Conservation (phyloP, 2,113 vertebrate species). For the Rhinichthys klamathensis region DNA sequence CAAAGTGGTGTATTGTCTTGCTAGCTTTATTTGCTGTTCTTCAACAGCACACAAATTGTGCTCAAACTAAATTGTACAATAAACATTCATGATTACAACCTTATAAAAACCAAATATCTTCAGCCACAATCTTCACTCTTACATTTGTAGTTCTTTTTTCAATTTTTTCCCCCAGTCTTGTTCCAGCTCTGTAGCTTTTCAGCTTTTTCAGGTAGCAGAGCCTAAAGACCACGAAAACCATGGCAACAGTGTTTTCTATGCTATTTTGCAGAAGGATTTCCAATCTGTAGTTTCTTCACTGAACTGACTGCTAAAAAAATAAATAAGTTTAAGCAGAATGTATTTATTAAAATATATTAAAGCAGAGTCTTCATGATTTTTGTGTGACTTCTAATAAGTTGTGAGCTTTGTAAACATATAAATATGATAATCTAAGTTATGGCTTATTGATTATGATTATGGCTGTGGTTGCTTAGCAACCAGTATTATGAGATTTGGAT, state of each 20-base stretch:
- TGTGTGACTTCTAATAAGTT: not conserved
- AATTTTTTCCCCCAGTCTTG: not conserved
- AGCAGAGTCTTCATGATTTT: not conserved
- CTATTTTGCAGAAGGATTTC: slow-evolving; percentile 12
- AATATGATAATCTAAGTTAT: not conserved
- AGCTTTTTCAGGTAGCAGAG: slow-evolving; percentile 24
- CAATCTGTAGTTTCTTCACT: not conserved
- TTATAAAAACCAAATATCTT: not conserved
- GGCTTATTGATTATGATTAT: slow-evolving; percentile 4
- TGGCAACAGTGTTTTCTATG: slow-evolving; percentile 37
- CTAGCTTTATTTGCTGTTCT: not conserved
- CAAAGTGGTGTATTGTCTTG: too few species aligned
- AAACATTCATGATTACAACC: too few species aligned
- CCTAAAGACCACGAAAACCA: slow-evolving; percentile 36
- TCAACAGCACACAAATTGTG: not conserved
- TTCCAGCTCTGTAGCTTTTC: slow-evolving; percentile 18
- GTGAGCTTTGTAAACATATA: not conserved
- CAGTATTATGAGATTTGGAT: not conserved
- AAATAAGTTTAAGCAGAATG: not conserved
- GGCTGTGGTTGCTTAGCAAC: slow-evolving; percentile 19
- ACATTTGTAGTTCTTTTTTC: not conserved
- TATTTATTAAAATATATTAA: slow-evolving; percentile 5
- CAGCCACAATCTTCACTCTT: not conserved
- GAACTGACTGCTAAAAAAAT: not conserved
- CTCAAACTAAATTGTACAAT: not conserved